Conservation (phyloP, 2,113 vertebrate genomes). For the Spea bombifrons region DNA sequence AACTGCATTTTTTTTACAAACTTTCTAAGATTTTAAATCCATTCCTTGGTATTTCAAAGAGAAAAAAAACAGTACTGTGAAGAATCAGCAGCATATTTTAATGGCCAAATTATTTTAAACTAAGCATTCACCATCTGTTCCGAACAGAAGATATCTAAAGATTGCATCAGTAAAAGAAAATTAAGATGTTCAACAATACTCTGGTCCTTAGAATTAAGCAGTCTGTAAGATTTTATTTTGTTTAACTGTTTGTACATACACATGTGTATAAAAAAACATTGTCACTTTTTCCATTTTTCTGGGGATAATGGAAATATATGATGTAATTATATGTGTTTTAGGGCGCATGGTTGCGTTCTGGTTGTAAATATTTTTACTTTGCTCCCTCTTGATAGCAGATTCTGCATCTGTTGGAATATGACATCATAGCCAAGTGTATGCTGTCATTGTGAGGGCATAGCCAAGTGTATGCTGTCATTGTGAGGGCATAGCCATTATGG, state of each 20-base stretch:
- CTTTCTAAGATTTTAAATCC: constrained; percentile 6
- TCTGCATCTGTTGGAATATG: too few relatives aligned
- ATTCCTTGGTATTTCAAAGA: constrained; percentile 22
- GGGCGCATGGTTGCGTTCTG: too few relatives aligned
- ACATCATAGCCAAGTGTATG: too few relatives aligned
- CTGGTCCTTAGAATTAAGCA: constrained; percentile 20
- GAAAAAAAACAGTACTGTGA: constrained; percentile 41
- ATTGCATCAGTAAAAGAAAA: constrained; percentile 24
- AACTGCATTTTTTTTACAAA: constrained; percentile 17
- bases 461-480: too few relatives aligned
- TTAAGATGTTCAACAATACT: constrained; percentile 28
- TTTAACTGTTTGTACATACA: background rate
- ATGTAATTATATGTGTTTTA: too few relatives aligned
- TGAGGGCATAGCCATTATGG: too few relatives aligned
- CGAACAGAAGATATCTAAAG: constrained; percentile 30
- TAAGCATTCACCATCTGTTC: constrained; percentile 46
- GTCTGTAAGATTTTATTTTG: background rate
- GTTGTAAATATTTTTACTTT: too few relatives aligned
- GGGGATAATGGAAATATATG: too few relatives aligned
- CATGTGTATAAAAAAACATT: too few relatives aligned
- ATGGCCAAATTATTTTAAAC: constrained; percentile 47
- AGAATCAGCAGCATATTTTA: constrained; percentile 44
- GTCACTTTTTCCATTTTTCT: too few relatives aligned
- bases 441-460: too few relatives aligned
- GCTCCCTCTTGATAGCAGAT: too few relatives aligned